Conservation (phyloP, 2,797 vertebrate genomes). For the Petrocephalus sullivani region DNA sequence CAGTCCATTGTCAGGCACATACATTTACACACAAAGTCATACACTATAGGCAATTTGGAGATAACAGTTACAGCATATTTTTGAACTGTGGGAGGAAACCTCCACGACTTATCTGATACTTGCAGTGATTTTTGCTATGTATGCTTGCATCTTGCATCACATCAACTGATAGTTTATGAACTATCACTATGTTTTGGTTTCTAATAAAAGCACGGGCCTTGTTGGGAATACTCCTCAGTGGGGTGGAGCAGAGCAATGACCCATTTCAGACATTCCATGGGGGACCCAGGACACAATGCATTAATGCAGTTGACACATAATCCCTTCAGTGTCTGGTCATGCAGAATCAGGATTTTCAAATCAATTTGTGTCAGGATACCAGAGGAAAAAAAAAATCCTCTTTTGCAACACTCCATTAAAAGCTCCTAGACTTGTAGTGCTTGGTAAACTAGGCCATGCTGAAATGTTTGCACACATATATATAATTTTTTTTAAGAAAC, state of each 20-base stretch:
- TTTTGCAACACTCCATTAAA: not conserved
- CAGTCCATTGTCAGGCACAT: not conserved
- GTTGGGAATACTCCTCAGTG: not conserved
- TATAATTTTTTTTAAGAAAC: not conserved
- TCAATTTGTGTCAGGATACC: conserved; percentile 60
- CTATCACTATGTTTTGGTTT: not conserved
- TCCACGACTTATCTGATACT: not conserved
- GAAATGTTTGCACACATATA: not conserved
- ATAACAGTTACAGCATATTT: not conserved
- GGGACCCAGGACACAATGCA: conserved; percentile 42
- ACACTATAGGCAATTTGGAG: not conserved
- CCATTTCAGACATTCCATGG: conserved; percentile 32
- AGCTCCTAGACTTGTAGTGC: not conserved
- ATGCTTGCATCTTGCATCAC: not conserved
- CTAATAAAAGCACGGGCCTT: not conserved
- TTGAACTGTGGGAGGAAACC: not conserved
- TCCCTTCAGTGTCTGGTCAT: conserved; percentile 56
- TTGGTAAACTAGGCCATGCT: not conserved
- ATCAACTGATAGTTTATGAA: not conserved
- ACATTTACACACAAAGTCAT: not conserved
- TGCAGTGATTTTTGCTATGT: not conserved
- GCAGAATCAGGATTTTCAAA: conserved; percentile 61
- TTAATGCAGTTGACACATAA: conserved; percentile 64
- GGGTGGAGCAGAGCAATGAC: conserved; percentile 28
- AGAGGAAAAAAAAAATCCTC: conserved; percentile 10